Evolutionary conservation across 2,113 vertebrate genomes (phyloP), one percentile per base, ranked within the genome.

Genomic region (Mungos mungo): DNA sequence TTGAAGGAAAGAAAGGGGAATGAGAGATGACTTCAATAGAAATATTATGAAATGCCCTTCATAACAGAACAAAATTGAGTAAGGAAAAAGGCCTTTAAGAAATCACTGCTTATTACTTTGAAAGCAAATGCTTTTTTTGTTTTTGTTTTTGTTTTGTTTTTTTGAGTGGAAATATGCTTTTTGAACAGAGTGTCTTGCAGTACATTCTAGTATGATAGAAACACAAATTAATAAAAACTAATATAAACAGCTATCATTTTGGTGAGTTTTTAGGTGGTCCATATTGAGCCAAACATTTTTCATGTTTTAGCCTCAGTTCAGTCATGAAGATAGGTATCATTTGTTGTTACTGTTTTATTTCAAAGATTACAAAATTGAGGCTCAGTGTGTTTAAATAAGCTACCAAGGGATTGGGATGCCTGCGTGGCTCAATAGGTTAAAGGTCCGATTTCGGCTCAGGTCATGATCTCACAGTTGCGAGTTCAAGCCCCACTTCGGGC

Each of bases 11-110:
- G 94, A 72, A 96, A 96, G 84, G 86, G 57, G 54, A 90, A 41
- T 60, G 63, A 94, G 93, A 87, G 45, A 90, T 81, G 69, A 63
- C 50, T 96, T 96, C 92, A 88, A 79, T 96, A 92, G 95, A 84
- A 96, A 88, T 93, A 72, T 93, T 90, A 82, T 85, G 77, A 96
- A 96, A 95, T 92, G 65, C 47, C 79, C 88, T 95, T 97, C 74
- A 27, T n/a, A 85, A 76, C 57, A 74, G 86, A 81, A 83, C 69
- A 90, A 84, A 92, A 68, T 71, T 72, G 79, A 79, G 33, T 63
- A 82, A 93, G 71, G 93, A 90, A 57, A 95, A 97, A 76, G 65
- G 65, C n/a, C 57, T 93, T 93, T 96, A 47, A 82, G n/a, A 95
- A 87, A 68, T 82, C 60, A 60, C 66, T 92, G 33, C 50, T 54